phyloP scores from a whole-genome alignment of 2,113 vertebrate genomes.

The Hyaena hyaena region DNA sequence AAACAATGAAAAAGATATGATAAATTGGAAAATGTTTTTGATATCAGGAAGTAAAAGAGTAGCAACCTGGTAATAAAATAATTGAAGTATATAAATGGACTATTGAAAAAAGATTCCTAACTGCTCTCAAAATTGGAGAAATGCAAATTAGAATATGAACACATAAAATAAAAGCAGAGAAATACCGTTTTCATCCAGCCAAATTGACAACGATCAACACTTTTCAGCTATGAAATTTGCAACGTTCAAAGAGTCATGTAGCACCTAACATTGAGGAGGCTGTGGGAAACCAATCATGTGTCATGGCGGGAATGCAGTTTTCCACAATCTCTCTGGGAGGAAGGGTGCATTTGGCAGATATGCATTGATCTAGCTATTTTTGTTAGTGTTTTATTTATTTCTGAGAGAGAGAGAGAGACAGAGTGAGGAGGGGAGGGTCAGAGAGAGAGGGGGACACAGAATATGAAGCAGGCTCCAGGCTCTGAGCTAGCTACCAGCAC shows the following conservation, averaged over 20 bases:
- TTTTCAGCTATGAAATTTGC: background rate
- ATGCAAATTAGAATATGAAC: background rate
- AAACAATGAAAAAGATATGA: background rate
- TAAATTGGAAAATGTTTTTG: background rate
- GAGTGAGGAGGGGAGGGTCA: no score
- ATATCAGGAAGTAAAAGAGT: background rate
- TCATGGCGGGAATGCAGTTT: background rate
- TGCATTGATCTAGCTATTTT: background rate
- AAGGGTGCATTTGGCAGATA: background rate
- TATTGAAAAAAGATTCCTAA: background rate
- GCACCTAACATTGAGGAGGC: background rate
- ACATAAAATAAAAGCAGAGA: constrained; percentile 6
- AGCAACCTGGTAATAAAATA: background rate
- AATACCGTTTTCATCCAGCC: background rate
- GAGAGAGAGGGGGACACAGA: no score
- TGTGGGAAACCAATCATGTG: background rate
- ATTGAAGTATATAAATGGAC: background rate
- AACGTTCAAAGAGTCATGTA: background rate
- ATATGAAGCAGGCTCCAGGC: no score
- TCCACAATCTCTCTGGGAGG: background rate
- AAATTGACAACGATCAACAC: background rate
- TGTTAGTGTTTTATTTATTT: no score
- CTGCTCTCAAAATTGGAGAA: background rate
- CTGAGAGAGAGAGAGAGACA: no score
- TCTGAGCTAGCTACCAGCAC: no score